phyloP scores from a whole-genome alignment of 2,888 invertebrate species.

The Platycheirus rosarum region DNA sequence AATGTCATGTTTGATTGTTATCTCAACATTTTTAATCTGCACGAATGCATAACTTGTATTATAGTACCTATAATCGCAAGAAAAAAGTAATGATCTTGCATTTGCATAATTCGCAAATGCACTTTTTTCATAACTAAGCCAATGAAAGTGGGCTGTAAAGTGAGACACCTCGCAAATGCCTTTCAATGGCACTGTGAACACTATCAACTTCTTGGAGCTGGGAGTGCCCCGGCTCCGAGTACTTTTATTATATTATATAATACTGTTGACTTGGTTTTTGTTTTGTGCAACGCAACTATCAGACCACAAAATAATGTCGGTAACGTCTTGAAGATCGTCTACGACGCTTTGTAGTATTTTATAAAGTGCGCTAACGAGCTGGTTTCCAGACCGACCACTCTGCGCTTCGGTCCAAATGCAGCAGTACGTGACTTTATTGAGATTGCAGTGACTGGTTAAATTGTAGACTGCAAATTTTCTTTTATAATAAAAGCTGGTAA shows the following conservation, averaged over 20 bases:
- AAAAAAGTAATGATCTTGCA: constrained; percentile 32
- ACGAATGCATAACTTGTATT: no score
- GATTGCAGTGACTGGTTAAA: constrained; percentile 38
- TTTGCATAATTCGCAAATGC: constrained; percentile 39
- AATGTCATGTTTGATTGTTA: no score
- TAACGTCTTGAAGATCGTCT: constrained; percentile 22
- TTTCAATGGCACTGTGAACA: constrained; percentile 42
- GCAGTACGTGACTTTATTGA: constrained; percentile 32
- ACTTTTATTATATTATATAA: constrained; percentile 35
- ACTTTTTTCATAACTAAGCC: constrained; percentile 30
- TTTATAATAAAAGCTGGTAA: constrained; percentile 31
- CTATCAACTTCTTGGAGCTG: constrained; percentile 37
- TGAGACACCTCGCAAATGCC: constrained; percentile 32
- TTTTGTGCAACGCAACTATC: constrained; percentile 39
- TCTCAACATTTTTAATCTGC: no score
- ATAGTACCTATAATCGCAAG: no score
- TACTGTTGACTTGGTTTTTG: no score
- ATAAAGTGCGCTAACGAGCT: constrained; percentile 36
- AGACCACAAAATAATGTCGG: constrained; percentile 37
- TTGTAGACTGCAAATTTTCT: constrained; percentile 31
- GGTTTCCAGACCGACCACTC: constrained; percentile 32
- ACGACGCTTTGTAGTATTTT: constrained; percentile 41
- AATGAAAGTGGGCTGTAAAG: constrained; percentile 31
- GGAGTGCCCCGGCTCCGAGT: constrained; percentile 39
- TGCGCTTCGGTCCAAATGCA: constrained; percentile 31